A percentile compares a stretch with the other conserved stretches of the same genome.
Evolutionary conservation across 2,888 invertebrate genomes (phyloP).

Genomic region (Dynastes maya): DNA sequence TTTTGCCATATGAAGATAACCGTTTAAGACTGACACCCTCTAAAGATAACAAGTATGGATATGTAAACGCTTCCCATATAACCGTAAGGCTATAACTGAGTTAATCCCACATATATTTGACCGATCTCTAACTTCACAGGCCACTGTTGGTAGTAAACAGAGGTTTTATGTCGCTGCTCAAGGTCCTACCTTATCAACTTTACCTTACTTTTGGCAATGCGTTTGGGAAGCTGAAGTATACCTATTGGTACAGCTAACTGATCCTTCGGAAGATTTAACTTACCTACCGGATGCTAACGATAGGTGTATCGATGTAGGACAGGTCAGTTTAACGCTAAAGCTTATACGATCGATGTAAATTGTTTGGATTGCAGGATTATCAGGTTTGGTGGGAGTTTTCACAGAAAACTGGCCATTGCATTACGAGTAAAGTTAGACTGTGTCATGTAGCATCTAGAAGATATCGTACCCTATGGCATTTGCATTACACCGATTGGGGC

Average conservation of each 20-base stretch:
- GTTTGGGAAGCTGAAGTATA: conserved; percentile 92
- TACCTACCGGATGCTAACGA: conserved; percentile 77
- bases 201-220: conserved; percentile 86
- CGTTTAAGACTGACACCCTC: conserved; percentile 87
- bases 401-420: conserved; percentile 77
- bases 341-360: background rate
- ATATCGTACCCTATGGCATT: conserved; percentile 83
- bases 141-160: conserved; percentile 86
- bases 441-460: conserved; percentile 74
- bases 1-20: conserved; percentile 93
- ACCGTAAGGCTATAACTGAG: conserved; percentile 74
- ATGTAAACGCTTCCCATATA: conserved; percentile 94
- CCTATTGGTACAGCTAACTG: conserved; percentile 85
- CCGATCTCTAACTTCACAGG: conserved; percentile 71
- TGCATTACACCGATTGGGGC: conserved; percentile 82
- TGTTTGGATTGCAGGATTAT: conserved; percentile 71
- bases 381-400: conserved; percentile 82
- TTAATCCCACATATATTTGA: background rate
- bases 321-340: conserved; percentile 70
- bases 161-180: conserved; percentile 90
- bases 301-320: conserved; percentile 77
- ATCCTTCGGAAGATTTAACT: conserved; percentile 72
- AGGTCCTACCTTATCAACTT: conserved; percentile 76
- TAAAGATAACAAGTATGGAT: conserved; percentile 88
- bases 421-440: conserved; percentile 76